These are phyloP conservation scores for Ceramica pisi DNA, from an alignment of 2,888 invertebrate species.

Conservation along the genomic window DNA sequence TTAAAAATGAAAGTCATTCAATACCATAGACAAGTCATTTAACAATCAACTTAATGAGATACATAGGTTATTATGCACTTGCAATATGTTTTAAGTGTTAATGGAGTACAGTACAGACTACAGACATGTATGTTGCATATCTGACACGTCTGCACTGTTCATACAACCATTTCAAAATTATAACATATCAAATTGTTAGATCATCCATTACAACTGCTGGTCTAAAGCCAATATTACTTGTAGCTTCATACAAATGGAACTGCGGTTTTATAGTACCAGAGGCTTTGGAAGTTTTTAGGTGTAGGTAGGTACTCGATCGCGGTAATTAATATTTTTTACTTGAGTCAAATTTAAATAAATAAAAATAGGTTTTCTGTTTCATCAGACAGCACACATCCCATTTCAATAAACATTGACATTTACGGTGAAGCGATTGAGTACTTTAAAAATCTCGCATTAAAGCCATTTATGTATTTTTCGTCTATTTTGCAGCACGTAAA, in stretches of 20 bases:
- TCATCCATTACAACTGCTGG: slow-evolving; percentile 1
- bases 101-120: neutral
- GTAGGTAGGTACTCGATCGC: too few species aligned
- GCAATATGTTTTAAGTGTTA: slow-evolving; percentile 26
- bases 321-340: too few species aligned
- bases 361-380: too few species aligned
- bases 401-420: too few species aligned
- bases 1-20: slow-evolving; percentile 73
- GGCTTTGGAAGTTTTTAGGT: too few species aligned
- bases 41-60: slow-evolving; percentile 78
- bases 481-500: neutral
- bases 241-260: neutral
- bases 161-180: slow-evolving; percentile 4
- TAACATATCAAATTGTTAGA: neutral
- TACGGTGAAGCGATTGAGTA: too few species aligned
- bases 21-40: slow-evolving; percentile 73
- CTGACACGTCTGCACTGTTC: too few species aligned
- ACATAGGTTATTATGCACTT: slow-evolving; percentile 59
- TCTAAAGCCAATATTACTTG: neutral
- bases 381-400: too few species aligned
- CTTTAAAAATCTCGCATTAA: too few species aligned
- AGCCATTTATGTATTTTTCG: too few species aligned
- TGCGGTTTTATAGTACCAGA: neutral
- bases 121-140: too few species aligned
- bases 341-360: too few species aligned